Base-by-base conservation (phyloP, 2,797 vertebrate species). In the Ataeniobius toweri region DNA sequence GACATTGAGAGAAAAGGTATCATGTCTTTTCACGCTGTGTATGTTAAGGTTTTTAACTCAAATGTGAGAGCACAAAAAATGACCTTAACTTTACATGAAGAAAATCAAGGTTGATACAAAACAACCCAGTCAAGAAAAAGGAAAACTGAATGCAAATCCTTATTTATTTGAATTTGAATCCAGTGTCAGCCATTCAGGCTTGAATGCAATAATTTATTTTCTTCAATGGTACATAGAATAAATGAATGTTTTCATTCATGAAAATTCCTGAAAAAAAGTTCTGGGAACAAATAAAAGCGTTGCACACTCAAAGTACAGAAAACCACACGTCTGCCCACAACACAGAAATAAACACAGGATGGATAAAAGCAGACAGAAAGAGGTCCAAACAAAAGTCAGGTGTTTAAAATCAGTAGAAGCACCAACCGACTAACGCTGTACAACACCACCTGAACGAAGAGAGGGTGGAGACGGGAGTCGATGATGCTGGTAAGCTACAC, bases 111-210 rank as follows among this genome's bases (percentile, higher is more conserved):
- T 10, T 24, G 20, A 41, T 44, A 12, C 36, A 67, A 67, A 68
- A 68, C 9, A 41, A 39, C 24, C 2, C 2, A 44, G 74, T 26
- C 22, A n/a, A 0, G 6, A 26, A 24, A 61, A 61, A 36, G 16
- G 59, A 36, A 31, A 58, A 41, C 85, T 28, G 58, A 73, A 56
- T 78, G 80, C 76, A 90, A 82, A 86, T 81, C 77, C 76, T n/a
- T 82, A 69, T 90, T 90, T 90, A 89, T 87, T 88, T 69, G 24
- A 79, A 80, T 71, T 61, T 75, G 68, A 0, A 4, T 2, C 0
- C n/a, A 59, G 56, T 53, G 41, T 46, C 67, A 69, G 46, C 2
- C 41, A 69, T 14, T 12, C 63, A 24, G 63, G 39, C 20, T 67
- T 67, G 7, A 26, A 69, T 16, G 24, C 14, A 14, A 14, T n/a